Evolutionary conservation across 2,113 vertebrate species (phyloP).

Genomic region (Seriola rivoliana): DNA sequence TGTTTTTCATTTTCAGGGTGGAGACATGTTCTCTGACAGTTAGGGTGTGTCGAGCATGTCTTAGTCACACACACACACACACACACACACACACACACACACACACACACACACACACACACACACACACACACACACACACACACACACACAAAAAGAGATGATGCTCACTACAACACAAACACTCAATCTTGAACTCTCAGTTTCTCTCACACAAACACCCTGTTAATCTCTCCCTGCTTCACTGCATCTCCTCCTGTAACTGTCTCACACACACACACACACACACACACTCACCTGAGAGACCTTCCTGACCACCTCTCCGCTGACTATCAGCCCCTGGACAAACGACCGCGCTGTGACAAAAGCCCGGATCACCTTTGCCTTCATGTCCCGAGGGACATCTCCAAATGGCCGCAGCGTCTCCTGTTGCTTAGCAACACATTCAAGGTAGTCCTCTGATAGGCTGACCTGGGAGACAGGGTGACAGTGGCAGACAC

Average conservation of each 20-base stretch:
- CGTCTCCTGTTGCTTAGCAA: constrained; percentile 91
- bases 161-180: background rate
- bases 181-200: background rate
- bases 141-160: background rate
- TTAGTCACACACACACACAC: constrained; percentile 9
- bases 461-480: constrained; percentile 79
- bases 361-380: constrained; percentile 89
- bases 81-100: constrained; percentile 6
- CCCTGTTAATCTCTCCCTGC: constrained; percentile 8
- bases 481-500: background rate
- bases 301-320: constrained; percentile 91
- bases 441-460: constrained; percentile 94
- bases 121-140: constrained; percentile 4
- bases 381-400: constrained; percentile 89
- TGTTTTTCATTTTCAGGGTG: constrained; percentile 56
- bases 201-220: constrained; percentile 17
- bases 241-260: background rate
- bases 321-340: constrained; percentile 88
- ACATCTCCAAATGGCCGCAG: constrained; percentile 91
- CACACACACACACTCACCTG: constrained; percentile 84
- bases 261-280: constrained; percentile 7
- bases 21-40: constrained; percentile 62
- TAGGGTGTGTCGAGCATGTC: constrained; percentile 52
- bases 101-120: background rate
- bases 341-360: constrained; percentile 90